Conservation (phyloP, 2,888 invertebrate species). For the Tetheella fluctuosa region DNA sequence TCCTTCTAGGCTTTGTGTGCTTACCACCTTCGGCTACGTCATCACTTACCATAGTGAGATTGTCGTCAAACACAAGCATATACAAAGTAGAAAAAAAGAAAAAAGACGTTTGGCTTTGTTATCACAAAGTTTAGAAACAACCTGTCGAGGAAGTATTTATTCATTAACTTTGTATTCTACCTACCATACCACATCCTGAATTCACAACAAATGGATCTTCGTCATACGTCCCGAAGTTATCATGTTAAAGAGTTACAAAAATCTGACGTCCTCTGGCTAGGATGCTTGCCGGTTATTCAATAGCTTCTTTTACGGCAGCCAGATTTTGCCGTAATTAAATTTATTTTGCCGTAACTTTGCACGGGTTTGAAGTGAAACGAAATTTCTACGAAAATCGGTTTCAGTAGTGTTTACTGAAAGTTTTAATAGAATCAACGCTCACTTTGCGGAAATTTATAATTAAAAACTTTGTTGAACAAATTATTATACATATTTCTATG, state of each 20-base stretch:
- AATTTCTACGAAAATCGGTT: constrained; percentile 12
- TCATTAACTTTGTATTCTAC: background rate
- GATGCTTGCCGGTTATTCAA: constrained; percentile 13
- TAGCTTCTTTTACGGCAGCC: constrained; percentile 15
- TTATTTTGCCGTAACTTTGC: constrained; percentile 23
- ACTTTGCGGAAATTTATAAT: constrained; percentile 1
- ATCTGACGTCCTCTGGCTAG: background rate
- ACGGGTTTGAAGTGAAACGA: constrained; percentile 10
- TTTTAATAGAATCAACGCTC: constrained; percentile 7
- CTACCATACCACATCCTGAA: background rate
- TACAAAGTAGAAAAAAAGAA: too few relatives aligned
- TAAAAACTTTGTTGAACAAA: background rate
- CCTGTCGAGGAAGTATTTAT: background rate
- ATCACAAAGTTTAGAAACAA: background rate
- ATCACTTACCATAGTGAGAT: too few relatives aligned
- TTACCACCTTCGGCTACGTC: too few relatives aligned
- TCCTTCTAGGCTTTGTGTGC: too few relatives aligned
- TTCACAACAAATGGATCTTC: background rate
- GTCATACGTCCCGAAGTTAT: background rate
- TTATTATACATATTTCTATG: background rate
- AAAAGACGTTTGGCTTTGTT: too few relatives aligned
- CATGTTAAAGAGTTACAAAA: constrained; percentile 5
- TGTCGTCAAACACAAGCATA: too few relatives aligned
- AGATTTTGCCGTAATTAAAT: constrained; percentile 26
- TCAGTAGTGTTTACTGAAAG: constrained; percentile 12